Conservation (phyloP, 2,113 vertebrate species). For the Seriola quinqueradiata region DNA sequence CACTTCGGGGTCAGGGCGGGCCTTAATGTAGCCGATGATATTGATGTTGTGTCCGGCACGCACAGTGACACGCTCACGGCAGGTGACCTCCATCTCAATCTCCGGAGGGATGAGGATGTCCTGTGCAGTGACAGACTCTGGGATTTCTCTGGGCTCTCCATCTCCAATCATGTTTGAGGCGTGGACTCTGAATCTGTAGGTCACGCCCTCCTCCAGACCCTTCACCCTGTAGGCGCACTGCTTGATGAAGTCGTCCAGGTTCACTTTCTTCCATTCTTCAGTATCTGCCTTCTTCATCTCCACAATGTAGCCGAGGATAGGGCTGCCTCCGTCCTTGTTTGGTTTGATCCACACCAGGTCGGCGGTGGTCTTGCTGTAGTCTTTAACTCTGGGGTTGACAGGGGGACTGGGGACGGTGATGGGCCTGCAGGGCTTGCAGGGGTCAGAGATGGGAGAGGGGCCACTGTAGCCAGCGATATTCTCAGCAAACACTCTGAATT, state of each 20-base stretch:
- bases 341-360: slow-evolving; percentile 98
- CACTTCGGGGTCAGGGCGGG: slow-evolving; percentile 95
- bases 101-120: slow-evolving; percentile 98
- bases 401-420: slow-evolving; percentile 94
- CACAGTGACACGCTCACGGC: slow-evolving; percentile 92
- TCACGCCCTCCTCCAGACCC: slow-evolving; percentile 92
- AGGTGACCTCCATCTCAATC: slow-evolving; percentile 92
- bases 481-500: slow-evolving; percentile 98
- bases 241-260: slow-evolving; percentile 93
- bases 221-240: slow-evolving; percentile 93
- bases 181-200: slow-evolving; percentile 94
- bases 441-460: slow-evolving; percentile 94
- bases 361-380: slow-evolving; percentile 92
- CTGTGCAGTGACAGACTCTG: slow-evolving; percentile 93
- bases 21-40: slow-evolving; percentile 92
- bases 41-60: slow-evolving; percentile 96
- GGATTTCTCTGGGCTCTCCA: slow-evolving; percentile 93
- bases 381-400: slow-evolving; percentile 97
- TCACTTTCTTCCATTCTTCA: slow-evolving; percentile 92
- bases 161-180: slow-evolving; percentile 97
- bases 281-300: slow-evolving; percentile 91
- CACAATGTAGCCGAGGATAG: slow-evolving; percentile 94
- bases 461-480: slow-evolving; percentile 95
- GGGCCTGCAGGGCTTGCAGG: slow-evolving; percentile 92
- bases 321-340: slow-evolving; percentile 94